Conservation (phyloP, 2,797 vertebrate species). For the Babyrousa celebensis region DNA sequence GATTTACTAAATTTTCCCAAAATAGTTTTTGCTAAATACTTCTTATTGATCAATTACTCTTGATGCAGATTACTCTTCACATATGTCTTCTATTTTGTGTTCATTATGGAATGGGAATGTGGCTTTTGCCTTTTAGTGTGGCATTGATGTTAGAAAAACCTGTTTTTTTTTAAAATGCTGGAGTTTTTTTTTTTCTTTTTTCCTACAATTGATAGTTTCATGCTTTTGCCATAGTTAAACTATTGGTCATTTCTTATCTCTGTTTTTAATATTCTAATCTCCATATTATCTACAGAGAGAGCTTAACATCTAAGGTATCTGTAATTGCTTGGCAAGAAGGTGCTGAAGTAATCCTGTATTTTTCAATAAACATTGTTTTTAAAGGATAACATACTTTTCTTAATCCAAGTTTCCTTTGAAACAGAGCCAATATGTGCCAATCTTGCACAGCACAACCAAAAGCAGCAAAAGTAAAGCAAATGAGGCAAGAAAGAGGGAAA, state of each 20-base stretch:
- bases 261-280: neutral
- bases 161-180: neutral
- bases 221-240: neutral
- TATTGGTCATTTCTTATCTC: neutral
- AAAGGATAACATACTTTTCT: neutral
- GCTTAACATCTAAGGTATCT: neutral
- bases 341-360: neutral
- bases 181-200: neutral
- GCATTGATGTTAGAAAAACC: neutral
- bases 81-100: slow-evolving; percentile 42
- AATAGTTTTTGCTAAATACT: slow-evolving; percentile 66
- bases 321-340: neutral
- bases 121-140: slow-evolving; percentile 8
- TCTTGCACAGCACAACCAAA: neutral
- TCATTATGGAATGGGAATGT: neutral
- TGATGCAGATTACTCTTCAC: slow-evolving; percentile 42
- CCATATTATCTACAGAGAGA: neutral
- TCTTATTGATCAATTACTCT: slow-evolving; percentile 73
- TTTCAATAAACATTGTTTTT: slow-evolving; percentile 15
- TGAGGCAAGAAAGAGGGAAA: neutral
- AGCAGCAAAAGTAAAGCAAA: neutral
- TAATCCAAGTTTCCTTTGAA: neutral
- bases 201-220: neutral
- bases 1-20: slow-evolving; percentile 65
- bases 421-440: neutral